Conservation (phyloP, 2,113 vertebrate genomes). For the Odontophorus gujanensis region DNA sequence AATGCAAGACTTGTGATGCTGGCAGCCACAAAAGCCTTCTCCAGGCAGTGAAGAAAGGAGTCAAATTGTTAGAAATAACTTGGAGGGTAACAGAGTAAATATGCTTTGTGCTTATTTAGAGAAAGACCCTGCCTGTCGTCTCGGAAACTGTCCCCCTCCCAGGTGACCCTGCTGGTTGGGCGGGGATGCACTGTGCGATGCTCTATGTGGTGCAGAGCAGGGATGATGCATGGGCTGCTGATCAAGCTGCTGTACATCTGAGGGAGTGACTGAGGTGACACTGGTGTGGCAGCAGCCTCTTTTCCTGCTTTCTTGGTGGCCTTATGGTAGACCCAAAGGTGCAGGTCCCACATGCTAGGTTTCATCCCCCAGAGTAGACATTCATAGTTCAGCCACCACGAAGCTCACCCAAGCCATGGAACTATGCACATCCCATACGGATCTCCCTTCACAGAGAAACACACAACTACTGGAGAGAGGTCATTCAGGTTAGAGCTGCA, state of each 20-base stretch:
- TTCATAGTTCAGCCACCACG: fast-evolving
- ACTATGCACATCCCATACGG: fast-evolving
- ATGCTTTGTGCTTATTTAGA: fast-evolving
- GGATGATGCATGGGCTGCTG: not conserved
- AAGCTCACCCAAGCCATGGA: not conserved
- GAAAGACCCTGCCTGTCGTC: not conserved
- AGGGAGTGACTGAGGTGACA: not conserved
- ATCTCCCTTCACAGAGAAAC: not conserved
- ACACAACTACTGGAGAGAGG: fast-evolving
- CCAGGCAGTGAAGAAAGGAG: not conserved
- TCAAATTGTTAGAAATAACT: not conserved
- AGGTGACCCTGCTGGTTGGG: too few species aligned
- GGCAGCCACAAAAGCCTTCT: not conserved
- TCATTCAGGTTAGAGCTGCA: not conserved
- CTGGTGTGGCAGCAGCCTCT: not conserved
- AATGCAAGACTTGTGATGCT: not conserved
- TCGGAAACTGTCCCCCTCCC: too few species aligned
- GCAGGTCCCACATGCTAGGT: fast-evolving
- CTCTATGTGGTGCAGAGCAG: not conserved
- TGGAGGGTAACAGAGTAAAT: fast-evolving
- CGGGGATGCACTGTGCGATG: not conserved
- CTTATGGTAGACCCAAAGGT: not conserved
- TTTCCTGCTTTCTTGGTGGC: not conserved
- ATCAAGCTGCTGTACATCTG: not conserved
- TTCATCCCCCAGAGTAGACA: not conserved